Base-by-base conservation (phyloP, 2,797 vertebrate species). In the Lepus oiostolus region DNA sequence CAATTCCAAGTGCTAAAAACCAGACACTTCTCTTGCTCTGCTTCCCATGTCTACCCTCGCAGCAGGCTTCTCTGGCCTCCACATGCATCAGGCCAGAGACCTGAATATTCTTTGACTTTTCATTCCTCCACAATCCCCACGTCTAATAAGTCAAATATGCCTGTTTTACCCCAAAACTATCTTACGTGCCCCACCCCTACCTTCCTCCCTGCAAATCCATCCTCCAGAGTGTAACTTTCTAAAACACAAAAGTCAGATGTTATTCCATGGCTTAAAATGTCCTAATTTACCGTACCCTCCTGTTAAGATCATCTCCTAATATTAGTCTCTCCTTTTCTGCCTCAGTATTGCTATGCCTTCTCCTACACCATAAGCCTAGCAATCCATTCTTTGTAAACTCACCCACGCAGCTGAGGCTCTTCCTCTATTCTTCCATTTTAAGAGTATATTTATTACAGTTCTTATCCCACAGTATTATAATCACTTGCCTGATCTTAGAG, bases 221-320 rank as follows among this genome's bases (percentile, higher is more conserved):
- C 35, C 81, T 60, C 84, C 52, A 91, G 19, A 94, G 54, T 12
- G 4, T 60, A 21, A 81, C 77, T 72, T 93, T 88, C 17, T 72
- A 71, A 47, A 85, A 76, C 26, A 90, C 52, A 67, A 91, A 93
- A 83, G 47, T 86, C 70, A 63, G 42, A 90, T 68, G 24, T 68
- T 74, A 86, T 30, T 63, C 21, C 63, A 50, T 68, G 74, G 38
- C 38, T 95, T 90, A 90, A 92, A 82, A 95, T 68, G 88, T 85
- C 72, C 67, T 75, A 24, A 80, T 92, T 16, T 82, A 38, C 11
- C 10, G 16, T 75, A 65, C 22, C 14, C 10, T 82, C 81, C 22
- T 10, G 42, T 47, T 47, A 47, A 47, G 42, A 47, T 93, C 60
- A 70, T 68, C 28, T 85, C 35, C 58, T 83, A 65, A 70, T 21